phyloP scores from a whole-genome alignment of 2,888 invertebrate genomes.

The Cynaeus angustus region DNA sequence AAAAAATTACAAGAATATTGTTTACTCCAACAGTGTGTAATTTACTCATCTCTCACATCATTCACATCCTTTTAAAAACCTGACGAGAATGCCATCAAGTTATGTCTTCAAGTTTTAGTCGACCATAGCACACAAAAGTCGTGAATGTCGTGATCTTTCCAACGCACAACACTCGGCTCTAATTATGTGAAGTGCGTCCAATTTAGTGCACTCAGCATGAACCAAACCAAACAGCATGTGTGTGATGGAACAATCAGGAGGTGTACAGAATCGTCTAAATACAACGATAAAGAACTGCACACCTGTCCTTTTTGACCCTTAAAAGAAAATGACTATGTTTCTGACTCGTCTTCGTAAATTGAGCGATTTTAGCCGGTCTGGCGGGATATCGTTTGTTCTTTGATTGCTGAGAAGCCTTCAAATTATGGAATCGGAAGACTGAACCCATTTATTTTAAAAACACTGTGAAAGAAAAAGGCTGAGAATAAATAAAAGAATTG shows the following conservation, averaged over 20 bases:
- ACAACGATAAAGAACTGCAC: conserved; percentile 49
- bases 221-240: conserved; percentile 42
- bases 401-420: conserved; percentile 27
- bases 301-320: conserved; percentile 43
- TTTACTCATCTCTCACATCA: conserved; percentile 29
- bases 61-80: conserved; percentile 6
- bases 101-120: conserved; percentile 8
- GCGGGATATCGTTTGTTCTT: conserved; percentile 20
- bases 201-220: conserved; percentile 37
- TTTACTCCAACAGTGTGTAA: conserved; percentile 15
- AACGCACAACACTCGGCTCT: neutral
- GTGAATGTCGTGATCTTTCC: conserved; percentile 17
- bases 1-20: conserved; percentile 12
- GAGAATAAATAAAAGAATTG: neutral
- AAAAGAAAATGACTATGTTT: conserved; percentile 15
- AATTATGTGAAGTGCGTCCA: conserved; percentile 29
- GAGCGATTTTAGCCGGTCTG: conserved; percentile 37
- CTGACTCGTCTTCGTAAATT: conserved; percentile 31
- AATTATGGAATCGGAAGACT: conserved; percentile 3
- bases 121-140: conserved; percentile 5
- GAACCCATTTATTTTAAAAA: neutral
- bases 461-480: neutral
- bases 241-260: conserved; percentile 47
- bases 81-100: conserved; percentile 22
- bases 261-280: conserved; percentile 48